phyloP scores from a whole-genome alignment of 30 jellyfish, hydroid and myxozoan species.

The Hydractinia echinata region DNA sequence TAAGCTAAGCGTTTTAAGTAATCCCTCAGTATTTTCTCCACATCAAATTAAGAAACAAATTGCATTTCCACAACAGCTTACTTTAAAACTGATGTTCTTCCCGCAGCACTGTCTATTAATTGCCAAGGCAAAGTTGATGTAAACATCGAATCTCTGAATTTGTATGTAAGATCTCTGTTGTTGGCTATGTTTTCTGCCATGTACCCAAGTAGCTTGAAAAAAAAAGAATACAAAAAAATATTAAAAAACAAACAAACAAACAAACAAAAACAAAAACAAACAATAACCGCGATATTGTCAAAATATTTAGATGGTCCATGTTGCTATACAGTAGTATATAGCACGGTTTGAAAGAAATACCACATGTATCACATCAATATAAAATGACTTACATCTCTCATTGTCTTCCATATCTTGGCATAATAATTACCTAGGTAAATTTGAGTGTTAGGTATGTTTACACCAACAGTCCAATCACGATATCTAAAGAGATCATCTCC shows the following conservation, averaged over 20 bases:
- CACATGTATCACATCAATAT: background rate
- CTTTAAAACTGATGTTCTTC: conserved; percentile 66
- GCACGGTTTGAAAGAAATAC: too few relatives aligned
- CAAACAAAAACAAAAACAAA: background rate
- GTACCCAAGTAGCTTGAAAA: conserved; percentile 53
- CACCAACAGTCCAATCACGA: conserved; percentile 56
- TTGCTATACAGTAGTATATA: too few relatives aligned
- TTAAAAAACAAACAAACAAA: background rate
- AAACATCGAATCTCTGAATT: conserved; percentile 83
- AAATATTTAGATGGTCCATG: background rate
- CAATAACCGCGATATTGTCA: background rate
- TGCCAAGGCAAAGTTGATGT: conserved; percentile 82
- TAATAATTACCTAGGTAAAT: conserved; percentile 62
- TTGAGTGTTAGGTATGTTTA: conserved; percentile 69
- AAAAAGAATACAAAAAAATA: background rate
- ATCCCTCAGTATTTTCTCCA: conserved; percentile 6
- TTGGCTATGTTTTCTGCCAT: conserved; percentile 41
- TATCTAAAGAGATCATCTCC: conserved; percentile 30
- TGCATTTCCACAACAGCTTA: conserved; percentile 10
- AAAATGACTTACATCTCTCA: conserved; percentile 41
- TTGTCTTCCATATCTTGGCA: conserved; percentile 60
- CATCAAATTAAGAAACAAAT: background rate
- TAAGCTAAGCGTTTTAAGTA: background rate
- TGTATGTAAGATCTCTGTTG: conserved; percentile 38
- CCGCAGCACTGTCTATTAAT: conserved; percentile 83